phyloP scores from a whole-genome alignment of 2,113 vertebrate species.

The Notarius lentiginosus region DNA sequence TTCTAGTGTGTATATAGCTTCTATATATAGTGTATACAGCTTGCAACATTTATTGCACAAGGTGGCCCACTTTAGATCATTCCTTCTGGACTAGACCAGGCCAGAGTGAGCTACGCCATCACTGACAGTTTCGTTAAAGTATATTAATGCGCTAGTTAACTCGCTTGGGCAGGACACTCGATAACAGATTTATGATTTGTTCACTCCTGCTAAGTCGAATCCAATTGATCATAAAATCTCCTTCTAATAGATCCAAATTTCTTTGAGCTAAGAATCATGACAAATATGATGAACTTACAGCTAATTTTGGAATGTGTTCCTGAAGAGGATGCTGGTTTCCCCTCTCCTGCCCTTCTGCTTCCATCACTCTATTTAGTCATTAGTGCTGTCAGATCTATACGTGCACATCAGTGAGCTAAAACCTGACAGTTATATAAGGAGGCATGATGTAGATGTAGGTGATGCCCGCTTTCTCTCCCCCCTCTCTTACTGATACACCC shows the following conservation, averaged over 20 bases:
- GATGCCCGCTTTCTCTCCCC: conserved; percentile 14
- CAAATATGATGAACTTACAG: background rate
- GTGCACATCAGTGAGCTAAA: conserved; percentile 38
- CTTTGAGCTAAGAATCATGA: background rate
- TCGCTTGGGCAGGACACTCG: background rate
- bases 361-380: conserved; percentile 23
- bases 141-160: background rate
- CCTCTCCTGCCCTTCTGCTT: background rate
- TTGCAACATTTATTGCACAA: too few species aligned
- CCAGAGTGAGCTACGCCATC: too few species aligned
- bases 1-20: too few species aligned
- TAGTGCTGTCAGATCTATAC: conserved; percentile 43
- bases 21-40: too few species aligned
- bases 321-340: background rate
- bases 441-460: conserved; percentile 29
- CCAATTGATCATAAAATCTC: background rate
- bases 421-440: conserved; percentile 50
- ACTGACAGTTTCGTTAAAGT: too few species aligned
- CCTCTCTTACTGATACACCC: background rate
- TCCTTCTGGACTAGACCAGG: too few species aligned
- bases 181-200: background rate
- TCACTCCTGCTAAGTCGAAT: background rate
- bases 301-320: background rate
- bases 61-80: too few species aligned
- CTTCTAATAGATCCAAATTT: background rate